Percentiles rank a stretch among this genome's conserved stretches.
These are phyloP conservation scores for Semicossyphus pulcher DNA, from an alignment of 2,113 vertebrate species.

Conservation along the genomic window DNA sequence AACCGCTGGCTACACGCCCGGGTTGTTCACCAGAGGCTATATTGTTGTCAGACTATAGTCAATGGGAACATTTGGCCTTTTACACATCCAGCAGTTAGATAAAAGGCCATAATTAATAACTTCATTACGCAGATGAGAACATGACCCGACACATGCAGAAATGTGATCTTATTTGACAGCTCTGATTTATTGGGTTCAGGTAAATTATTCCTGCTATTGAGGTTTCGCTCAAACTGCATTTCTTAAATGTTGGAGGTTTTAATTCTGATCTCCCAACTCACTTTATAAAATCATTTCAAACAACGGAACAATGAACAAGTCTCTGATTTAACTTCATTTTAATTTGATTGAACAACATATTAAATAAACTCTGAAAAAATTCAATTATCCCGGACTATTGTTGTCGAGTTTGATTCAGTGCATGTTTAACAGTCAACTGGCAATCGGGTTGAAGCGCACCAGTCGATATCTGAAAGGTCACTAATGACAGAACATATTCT, in stretches of 20 bases:
- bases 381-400: conserved; percentile 4
- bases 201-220: neutral
- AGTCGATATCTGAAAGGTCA: conserved; percentile 62
- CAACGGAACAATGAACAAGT: neutral
- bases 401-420: conserved; percentile 29
- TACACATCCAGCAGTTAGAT: neutral
- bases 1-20: too few species aligned
- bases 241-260: neutral
- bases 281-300: neutral
- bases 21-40: too few species aligned
- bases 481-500: conserved; percentile 48
- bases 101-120: neutral
- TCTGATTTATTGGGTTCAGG: neutral
- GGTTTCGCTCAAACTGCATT: neutral
- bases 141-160: neutral
- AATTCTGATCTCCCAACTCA: neutral
- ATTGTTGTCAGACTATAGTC: too few species aligned
- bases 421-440: conserved; percentile 30
- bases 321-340: neutral
- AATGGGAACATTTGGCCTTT: neutral
- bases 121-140: neutral
- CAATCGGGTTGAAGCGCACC: conserved; percentile 19
- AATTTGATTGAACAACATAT: neutral
- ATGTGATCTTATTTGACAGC: neutral
- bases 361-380: neutral